These are phyloP conservation scores for Chiloscyllium punctatum DNA, from an alignment of 2,797 vertebrate genomes.

Conservation along the genomic window DNA sequence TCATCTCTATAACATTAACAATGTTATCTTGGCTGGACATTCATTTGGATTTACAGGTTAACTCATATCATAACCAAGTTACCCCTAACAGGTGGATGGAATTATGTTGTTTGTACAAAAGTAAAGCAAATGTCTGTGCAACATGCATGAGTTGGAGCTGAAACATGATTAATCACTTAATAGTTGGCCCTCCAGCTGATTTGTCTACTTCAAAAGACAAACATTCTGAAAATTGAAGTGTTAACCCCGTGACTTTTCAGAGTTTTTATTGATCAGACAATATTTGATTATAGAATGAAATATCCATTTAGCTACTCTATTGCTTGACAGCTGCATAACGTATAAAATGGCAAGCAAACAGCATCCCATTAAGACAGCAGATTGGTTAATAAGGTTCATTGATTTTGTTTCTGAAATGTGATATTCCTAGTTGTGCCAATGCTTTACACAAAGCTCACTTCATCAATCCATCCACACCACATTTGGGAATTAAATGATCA, in stretches of 20 bases:
- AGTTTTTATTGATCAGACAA: slow-evolving; percentile 40
- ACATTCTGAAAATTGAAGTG: slow-evolving; percentile 34
- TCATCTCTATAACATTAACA: no score
- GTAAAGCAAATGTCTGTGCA: not conserved
- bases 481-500: not conserved
- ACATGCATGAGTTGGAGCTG: not conserved
- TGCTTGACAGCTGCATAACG: slow-evolving; percentile 38
- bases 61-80: no score
- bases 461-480: not conserved
- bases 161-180: not conserved
- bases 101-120: not conserved
- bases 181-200: not conserved
- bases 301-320: slow-evolving; percentile 42
- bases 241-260: slow-evolving; percentile 38
- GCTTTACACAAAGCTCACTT: not conserved
- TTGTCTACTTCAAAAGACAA: not conserved
- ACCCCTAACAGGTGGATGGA: not conserved
- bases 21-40: no score
- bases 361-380: slow-evolving; percentile 37
- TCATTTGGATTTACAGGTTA: no score
- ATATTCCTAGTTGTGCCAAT: not conserved
- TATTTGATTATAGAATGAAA: slow-evolving; percentile 44
- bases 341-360: slow-evolving; percentile 40
- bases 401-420: slow-evolving; percentile 37
- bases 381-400: slow-evolving; percentile 38